Percentiles rank a stretch among this genome's conserved stretches.
phyloP scores from a whole-genome alignment of 1,140 invertebrate genomes.

The Heliconius hewitsoni region DNA sequence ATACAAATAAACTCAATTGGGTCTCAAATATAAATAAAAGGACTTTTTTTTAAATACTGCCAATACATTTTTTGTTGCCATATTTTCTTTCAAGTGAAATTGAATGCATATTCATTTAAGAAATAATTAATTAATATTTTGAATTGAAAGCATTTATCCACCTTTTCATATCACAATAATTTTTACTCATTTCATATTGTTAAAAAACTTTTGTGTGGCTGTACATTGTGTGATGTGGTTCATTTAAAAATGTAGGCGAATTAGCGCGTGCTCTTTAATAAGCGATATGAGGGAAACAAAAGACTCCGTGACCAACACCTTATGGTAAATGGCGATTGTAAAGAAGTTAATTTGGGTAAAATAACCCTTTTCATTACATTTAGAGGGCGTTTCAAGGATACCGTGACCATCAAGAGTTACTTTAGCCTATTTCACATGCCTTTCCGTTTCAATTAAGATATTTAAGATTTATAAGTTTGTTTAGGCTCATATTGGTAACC shows the following conservation, averaged over 20 bases:
- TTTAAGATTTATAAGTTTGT: background rate
- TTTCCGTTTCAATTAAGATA: background rate
- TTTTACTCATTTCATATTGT: background rate
- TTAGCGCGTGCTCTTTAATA: conserved; percentile 39
- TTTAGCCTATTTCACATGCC: background rate
- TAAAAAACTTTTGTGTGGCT: conserved; percentile 22
- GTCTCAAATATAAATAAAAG: too few species aligned
- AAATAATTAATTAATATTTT: background rate
- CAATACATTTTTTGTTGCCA: background rate
- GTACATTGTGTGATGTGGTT: conserved; percentile 36
- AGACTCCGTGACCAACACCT: conserved; percentile 49
- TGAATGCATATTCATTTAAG: background rate
- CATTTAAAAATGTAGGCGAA: conserved; percentile 32
- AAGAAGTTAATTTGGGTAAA: conserved; percentile 32
- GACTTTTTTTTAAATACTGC: too few species aligned
- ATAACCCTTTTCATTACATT: conserved; percentile 25
- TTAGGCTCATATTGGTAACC: too few species aligned
- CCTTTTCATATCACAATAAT: background rate
- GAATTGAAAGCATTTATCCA: background rate
- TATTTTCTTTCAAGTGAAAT: background rate
- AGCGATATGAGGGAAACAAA: conserved; percentile 37
- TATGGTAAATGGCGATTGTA: conserved; percentile 43
- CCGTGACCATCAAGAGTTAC: background rate
- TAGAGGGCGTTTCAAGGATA: background rate
- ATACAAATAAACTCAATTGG: too few species aligned